These are phyloP conservation scores for Lepus timidus DNA, from an alignment of 2,113 vertebrate genomes.

Conservation along the genomic window DNA sequence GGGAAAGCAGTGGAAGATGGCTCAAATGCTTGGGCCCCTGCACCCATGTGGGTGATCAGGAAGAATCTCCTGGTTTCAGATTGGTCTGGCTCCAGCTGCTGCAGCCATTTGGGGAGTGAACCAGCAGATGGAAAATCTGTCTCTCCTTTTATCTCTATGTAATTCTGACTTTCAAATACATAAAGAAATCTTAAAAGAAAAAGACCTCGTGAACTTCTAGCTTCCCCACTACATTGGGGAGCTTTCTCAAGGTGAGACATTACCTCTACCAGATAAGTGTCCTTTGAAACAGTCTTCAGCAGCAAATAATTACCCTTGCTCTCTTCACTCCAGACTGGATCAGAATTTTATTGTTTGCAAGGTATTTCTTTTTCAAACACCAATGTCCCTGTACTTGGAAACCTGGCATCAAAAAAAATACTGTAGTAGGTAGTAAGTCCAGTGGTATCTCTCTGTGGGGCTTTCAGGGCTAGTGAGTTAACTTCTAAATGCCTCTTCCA, in stretches of 20 bases:
- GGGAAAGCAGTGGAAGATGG: too few species aligned
- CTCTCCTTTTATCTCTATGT: too few species aligned
- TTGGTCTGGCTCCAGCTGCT: too few species aligned
- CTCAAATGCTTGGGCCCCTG: too few species aligned
- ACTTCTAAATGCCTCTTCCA: neutral
- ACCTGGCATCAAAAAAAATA: neutral
- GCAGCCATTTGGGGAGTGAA: too few species aligned
- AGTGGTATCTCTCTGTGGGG: neutral
- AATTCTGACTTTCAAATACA: too few species aligned
- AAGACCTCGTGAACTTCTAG: neutral
- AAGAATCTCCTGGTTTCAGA: too few species aligned
- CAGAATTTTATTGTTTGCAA: neutral
- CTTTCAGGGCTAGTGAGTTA: neutral
- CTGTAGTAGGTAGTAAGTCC: neutral
- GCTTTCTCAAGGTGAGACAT: slow-evolving; percentile 1
- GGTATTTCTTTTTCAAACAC: neutral
- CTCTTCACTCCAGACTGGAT: slow-evolving; percentile 9
- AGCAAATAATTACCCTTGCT: slow-evolving; percentile 32
- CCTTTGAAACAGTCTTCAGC: slow-evolving; percentile 21
- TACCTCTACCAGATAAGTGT: slow-evolving; percentile 13
- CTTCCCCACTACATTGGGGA: neutral
- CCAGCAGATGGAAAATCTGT: too few species aligned
- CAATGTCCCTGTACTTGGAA: slow-evolving; percentile 40
- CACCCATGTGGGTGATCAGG: too few species aligned
- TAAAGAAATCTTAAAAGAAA: neutral